Percentiles rank a stretch among this genome's conserved stretches.
phyloP scores from a whole-genome alignment of 2,888 invertebrate species.

The Pimpla rufipes region DNA sequence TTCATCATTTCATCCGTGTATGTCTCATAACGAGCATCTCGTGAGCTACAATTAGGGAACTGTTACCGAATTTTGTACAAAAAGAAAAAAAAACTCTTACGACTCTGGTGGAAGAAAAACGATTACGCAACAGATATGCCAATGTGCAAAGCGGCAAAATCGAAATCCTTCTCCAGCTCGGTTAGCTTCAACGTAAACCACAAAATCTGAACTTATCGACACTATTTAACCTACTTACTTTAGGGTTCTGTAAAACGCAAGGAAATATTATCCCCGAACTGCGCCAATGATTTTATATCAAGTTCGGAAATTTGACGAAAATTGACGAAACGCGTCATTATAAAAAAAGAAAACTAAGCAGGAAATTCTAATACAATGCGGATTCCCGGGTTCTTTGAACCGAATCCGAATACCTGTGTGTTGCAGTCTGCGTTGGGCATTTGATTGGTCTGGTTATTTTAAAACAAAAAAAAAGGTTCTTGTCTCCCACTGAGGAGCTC shows the following conservation, averaged over 20 bases:
- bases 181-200: background rate
- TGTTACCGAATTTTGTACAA: background rate
- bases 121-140: background rate
- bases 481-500: background rate
- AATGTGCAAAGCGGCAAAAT: constrained; percentile 20
- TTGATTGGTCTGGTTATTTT: constrained; percentile 80
- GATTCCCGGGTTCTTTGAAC: constrained; percentile 20
- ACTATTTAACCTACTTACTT: background rate
- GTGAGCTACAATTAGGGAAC: background rate
- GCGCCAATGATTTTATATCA: constrained; percentile 17
- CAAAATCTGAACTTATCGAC: background rate
- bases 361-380: constrained; percentile 6
- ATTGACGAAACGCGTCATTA: constrained; percentile 21
- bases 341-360: background rate
- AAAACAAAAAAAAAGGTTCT: background rate
- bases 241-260: constrained; percentile 26
- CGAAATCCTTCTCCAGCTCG: constrained; percentile 1
- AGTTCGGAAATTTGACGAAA: constrained; percentile 20
- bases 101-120: background rate
- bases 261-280: constrained; percentile 18
- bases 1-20: background rate
- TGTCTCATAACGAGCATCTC: background rate
- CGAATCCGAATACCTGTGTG: constrained; percentile 16
- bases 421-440: constrained; percentile 80
- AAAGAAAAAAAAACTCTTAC: background rate